Conservation (phyloP, 2,113 vertebrate genomes). For the Eudorcas thomsonii region DNA sequence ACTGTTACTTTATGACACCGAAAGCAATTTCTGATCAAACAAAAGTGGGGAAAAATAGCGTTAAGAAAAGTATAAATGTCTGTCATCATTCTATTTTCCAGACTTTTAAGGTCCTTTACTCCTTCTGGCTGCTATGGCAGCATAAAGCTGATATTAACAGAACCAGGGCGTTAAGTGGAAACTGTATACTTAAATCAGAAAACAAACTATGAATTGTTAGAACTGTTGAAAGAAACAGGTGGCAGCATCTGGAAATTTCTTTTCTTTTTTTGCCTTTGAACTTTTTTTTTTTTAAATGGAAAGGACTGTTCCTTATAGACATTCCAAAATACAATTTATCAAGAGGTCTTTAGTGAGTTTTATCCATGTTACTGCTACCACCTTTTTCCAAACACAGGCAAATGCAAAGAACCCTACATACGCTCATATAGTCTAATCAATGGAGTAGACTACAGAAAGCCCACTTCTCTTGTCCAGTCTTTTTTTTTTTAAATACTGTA, state of each 20-base stretch:
- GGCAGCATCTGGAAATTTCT: neutral
- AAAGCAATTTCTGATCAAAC: neutral
- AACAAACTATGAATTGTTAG: neutral
- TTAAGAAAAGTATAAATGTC: neutral
- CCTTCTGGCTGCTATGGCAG: neutral
- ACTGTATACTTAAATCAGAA: neutral
- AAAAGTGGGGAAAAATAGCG: neutral
- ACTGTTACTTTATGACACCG: neutral
- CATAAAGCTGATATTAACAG: neutral
- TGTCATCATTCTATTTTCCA: neutral
- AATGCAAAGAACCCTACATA: neutral
- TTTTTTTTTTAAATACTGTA: too few relatives aligned
- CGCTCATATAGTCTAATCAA: neutral
- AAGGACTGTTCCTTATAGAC: neutral
- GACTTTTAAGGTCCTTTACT: neutral
- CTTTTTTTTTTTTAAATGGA: neutral
- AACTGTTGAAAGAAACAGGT: neutral
- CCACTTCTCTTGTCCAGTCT: neutral
- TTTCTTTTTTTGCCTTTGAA: too few relatives aligned
- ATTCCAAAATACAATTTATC: neutral
- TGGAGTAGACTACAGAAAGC: neutral
- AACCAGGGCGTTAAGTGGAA: neutral
- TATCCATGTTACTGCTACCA: neutral
- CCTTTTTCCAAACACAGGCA: neutral
- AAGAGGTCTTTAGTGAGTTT: neutral